Evolutionary conservation across 2,888 invertebrate genomes (phyloP).

Genomic region (Aethes cnicana): DNA sequence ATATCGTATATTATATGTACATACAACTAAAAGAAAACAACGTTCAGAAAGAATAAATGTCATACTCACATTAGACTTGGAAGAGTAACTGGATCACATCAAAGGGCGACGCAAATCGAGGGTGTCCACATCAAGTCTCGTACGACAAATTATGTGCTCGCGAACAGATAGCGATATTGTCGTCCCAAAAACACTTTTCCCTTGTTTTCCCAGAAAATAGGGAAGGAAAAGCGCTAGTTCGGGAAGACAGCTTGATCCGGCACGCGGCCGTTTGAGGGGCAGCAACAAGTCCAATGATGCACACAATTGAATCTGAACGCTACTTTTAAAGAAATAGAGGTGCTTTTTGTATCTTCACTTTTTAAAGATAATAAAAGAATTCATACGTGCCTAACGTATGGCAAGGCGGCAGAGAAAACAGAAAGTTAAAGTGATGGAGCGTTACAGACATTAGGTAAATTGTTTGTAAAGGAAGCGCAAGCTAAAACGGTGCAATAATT

Average conservation of each 20-base stretch:
- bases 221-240: constrained; percentile 67
- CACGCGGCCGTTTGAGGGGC: constrained; percentile 59
- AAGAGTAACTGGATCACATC: constrained; percentile 42
- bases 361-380: constrained; percentile 51
- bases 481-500: not conserved
- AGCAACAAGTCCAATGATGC: constrained; percentile 68
- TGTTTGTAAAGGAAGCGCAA: constrained; percentile 47
- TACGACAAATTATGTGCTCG: constrained; percentile 69
- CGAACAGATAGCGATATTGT: constrained; percentile 70
- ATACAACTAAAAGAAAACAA: constrained; percentile 8
- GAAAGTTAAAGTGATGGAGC: constrained; percentile 68
- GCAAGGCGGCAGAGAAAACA: constrained; percentile 49
- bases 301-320: constrained; percentile 56
- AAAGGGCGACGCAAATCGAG: constrained; percentile 48
- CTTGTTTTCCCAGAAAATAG: constrained; percentile 67
- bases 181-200: constrained; percentile 69
- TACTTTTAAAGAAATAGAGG: constrained; percentile 49
- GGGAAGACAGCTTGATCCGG: constrained; percentile 76
- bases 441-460: constrained; percentile 57
- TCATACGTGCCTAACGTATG: constrained; percentile 57
- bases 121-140: constrained; percentile 56
- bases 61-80: constrained; percentile 37
- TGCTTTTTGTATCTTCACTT: constrained; percentile 44
- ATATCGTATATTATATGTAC: no score
- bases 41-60: constrained; percentile 40